phyloP scores from a whole-genome alignment of 2,888 invertebrate species.

The Liopterus haemorrhoidalis region DNA sequence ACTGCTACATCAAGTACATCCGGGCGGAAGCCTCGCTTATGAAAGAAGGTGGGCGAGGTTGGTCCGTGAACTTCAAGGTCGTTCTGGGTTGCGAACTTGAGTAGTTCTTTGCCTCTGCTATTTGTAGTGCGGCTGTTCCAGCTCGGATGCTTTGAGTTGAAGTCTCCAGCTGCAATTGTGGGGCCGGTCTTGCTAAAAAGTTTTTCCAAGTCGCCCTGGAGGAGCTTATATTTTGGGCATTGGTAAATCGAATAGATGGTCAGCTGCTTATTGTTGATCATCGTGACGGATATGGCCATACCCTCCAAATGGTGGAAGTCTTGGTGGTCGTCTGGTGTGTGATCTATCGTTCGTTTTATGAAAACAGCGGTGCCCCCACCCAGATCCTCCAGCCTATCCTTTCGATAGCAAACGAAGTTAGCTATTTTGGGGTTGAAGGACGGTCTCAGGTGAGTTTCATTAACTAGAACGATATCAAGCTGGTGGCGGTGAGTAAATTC shows the following conservation, averaged over 20 bases:
- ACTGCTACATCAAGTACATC: conserved; percentile 17
- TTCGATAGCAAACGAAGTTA: no score
- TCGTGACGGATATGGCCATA: not conserved
- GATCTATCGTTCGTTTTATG: not conserved
- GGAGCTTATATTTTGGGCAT: not conserved
- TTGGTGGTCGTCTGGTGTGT: not conserved
- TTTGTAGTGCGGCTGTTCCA: conserved; percentile 5
- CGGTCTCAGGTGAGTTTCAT: not conserved
- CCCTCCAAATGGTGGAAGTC: not conserved
- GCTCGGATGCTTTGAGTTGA: conserved; percentile 5
- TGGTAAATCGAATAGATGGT: conserved; percentile 3
- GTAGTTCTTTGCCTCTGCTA: not conserved
- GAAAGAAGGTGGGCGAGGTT: conserved; percentile 1
- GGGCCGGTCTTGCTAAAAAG: not conserved
- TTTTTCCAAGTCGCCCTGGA: not conserved
- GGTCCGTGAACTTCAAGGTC: not conserved
- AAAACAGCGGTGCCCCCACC: conserved; percentile 4
- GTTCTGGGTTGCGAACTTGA: not conserved
- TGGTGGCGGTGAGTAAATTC: not conserved
- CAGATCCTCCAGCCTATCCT: no score
- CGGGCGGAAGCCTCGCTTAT: not conserved
- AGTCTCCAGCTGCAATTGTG: conserved; percentile 1
- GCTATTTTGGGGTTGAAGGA: not conserved
- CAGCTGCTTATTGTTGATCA: not conserved
- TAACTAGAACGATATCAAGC: not conserved